A percentile compares a stretch with the other conserved stretches of the same genome.
Evolutionary conservation across 2,113 vertebrate genomes (phyloP).

Genomic region (Pogona vitticeps): DNA sequence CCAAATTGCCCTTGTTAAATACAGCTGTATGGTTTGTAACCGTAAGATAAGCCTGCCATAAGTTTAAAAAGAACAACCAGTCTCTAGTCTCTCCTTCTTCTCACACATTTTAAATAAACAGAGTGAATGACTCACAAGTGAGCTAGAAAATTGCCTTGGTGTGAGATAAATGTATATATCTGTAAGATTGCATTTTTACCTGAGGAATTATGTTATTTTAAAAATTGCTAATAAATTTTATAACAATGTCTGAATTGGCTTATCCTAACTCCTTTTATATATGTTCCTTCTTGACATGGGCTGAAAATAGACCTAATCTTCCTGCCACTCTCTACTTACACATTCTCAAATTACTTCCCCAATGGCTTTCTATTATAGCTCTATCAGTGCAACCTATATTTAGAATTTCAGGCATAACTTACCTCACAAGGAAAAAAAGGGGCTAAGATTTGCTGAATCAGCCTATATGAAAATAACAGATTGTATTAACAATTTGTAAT

Average conservation of each 20-base stretch:
- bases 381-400: background rate
- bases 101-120: constrained; percentile 87
- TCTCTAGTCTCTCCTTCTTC: constrained; percentile 85
- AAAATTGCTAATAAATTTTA: constrained; percentile 99
- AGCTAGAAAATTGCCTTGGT: constrained; percentile 80
- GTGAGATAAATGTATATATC: constrained; percentile 97
- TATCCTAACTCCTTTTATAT: constrained; percentile 59
- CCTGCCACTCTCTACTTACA: too few relatives aligned
- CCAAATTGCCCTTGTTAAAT: constrained; percentile 74
- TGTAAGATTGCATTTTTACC: constrained; percentile 99
- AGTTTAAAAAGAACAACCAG: constrained; percentile 83
- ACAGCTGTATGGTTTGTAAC: constrained; percentile 94
- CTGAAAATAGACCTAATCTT: constrained; percentile 13
- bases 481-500: background rate
- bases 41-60: constrained; percentile 88
- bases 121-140: constrained; percentile 69
- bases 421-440: background rate
- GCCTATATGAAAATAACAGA: background rate
- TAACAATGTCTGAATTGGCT: constrained; percentile 75
- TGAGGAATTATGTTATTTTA: constrained; percentile 99
- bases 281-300: constrained; percentile 6
- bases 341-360: background rate
- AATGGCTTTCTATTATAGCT: background rate
- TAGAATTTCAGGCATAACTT: background rate
- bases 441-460: background rate